Conservation (phyloP, 1,140 invertebrate genomes). For the Battus philenor region DNA sequence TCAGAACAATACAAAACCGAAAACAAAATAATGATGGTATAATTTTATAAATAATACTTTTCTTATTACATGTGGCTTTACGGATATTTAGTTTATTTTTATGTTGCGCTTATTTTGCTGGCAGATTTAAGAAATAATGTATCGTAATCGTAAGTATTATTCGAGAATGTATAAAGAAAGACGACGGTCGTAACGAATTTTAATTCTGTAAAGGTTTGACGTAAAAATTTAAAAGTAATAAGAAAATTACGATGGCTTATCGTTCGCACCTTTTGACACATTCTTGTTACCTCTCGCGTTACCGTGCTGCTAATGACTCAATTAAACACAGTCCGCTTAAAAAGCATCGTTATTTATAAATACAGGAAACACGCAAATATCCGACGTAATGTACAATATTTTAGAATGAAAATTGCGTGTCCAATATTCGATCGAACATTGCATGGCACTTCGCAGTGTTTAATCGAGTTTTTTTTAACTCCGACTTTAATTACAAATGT, state of each 20-base stretch:
- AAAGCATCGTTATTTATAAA: slow-evolving; percentile 18
- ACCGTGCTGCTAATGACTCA: slow-evolving; percentile 47
- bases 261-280: slow-evolving; percentile 44
- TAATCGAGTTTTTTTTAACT: slow-evolving; percentile 16
- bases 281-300: slow-evolving; percentile 38
- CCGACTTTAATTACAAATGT: slow-evolving; percentile 41
- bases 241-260: slow-evolving; percentile 56
- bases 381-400: neutral
- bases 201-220: too few relatives aligned
- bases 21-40: too few relatives aligned
- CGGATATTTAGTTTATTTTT: too few relatives aligned
- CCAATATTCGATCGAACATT: slow-evolving; percentile 15
- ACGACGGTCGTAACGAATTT: too few relatives aligned
- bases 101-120: too few relatives aligned
- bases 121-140: too few relatives aligned
- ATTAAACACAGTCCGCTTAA: slow-evolving; percentile 31
- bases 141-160: too few relatives aligned
- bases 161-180: too few relatives aligned
- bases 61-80: too few relatives aligned
- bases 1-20: too few relatives aligned
- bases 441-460: slow-evolving; percentile 17
- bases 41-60: too few relatives aligned
- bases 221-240: slow-evolving; percentile 10
- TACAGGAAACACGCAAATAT: slow-evolving; percentile 10
- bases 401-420: slow-evolving; percentile 14